Base-by-base conservation (phyloP, 2,888 invertebrate genomes). In the Bembecia ichneumoniformis region DNA sequence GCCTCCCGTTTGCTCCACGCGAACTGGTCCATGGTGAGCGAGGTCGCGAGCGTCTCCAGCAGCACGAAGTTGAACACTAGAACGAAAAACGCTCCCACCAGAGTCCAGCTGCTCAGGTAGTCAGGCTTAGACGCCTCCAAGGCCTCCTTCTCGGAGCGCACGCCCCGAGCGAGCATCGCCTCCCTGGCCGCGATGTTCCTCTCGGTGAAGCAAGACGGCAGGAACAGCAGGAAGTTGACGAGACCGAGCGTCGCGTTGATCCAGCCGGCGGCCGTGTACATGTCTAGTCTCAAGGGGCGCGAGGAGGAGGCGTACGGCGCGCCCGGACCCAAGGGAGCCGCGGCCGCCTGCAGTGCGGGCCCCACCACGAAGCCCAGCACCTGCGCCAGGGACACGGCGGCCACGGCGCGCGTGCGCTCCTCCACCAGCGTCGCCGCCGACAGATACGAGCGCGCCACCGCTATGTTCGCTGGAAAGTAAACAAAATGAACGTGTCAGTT, bases 191-290 rank as follows among this genome's bases (percentile, higher is more conserved):
- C 95, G 43, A 96, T 92, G 67, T 91, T 91, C 56, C 89, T 89
- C 71, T 96, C 95, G 62, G 90, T 90, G 68, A 96, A 96, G 58
- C 91, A 86, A 58, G 88, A 89, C 0, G 96, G 96, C 64, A 94
- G 78, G 66, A 95, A 94, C 54, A 95, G 84, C 49, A 89, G 62
- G 51, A 95, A 89, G 80, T 95, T 96, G 45, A 92, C 52, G 5
- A 93, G 61, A 11, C 94, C 93, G 64, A 96, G 87, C 17, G 92
- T 55, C 2, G 93, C 94, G 74, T 95, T 95, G 62, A 94, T 91
- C 95, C 95, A 95, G 3, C 94, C 95, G 3, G 93, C 90, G 9
- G 94, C 94, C 0, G 96, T 95, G 82, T 93, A 96, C 96, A 96
- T 96, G 76, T 96, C 93, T 45, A 96, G 80, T 46, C 91, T 89